These are phyloP conservation scores for Fopius arisanus DNA, from an alignment of 1,140 invertebrate genomes.

Conservation along the genomic window DNA sequence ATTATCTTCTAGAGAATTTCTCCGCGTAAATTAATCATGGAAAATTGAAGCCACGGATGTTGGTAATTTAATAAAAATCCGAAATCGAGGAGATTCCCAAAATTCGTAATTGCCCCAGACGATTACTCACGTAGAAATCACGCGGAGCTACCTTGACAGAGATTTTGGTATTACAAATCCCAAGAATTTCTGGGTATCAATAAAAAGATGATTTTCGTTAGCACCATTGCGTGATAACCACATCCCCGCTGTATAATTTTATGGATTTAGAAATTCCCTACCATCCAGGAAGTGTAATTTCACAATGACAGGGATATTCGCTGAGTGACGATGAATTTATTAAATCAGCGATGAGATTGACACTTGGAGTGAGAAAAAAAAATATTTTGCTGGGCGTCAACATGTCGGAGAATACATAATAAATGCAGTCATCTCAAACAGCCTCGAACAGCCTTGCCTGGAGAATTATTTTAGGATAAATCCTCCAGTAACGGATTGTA, in stretches of 20 bases:
- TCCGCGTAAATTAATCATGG: too few relatives aligned
- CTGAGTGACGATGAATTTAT: background rate
- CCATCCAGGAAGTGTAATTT: background rate
- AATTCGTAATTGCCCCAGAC: background rate
- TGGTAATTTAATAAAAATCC: too few relatives aligned
- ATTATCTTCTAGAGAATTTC: too few relatives aligned
- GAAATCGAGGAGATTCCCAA: background rate
- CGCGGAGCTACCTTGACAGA: background rate
- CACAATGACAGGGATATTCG: background rate
- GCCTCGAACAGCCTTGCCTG: constrained; percentile 14
- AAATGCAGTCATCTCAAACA: constrained; percentile 17
- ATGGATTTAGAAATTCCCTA: background rate
- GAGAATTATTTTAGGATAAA: constrained; percentile 4
- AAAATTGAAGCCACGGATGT: too few relatives aligned
- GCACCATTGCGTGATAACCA: background rate
- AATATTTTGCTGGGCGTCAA: background rate
- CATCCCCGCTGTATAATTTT: background rate
- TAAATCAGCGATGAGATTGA: background rate
- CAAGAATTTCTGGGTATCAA: background rate
- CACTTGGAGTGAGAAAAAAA: too few relatives aligned
- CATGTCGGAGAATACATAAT: constrained; percentile 8
- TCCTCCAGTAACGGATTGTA: background rate
- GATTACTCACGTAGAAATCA: background rate
- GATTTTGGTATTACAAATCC: background rate
- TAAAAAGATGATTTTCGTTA: background rate